phyloP scores from a whole-genome alignment of 2,797 vertebrate species.

The Ptychadena robeensis region DNA sequence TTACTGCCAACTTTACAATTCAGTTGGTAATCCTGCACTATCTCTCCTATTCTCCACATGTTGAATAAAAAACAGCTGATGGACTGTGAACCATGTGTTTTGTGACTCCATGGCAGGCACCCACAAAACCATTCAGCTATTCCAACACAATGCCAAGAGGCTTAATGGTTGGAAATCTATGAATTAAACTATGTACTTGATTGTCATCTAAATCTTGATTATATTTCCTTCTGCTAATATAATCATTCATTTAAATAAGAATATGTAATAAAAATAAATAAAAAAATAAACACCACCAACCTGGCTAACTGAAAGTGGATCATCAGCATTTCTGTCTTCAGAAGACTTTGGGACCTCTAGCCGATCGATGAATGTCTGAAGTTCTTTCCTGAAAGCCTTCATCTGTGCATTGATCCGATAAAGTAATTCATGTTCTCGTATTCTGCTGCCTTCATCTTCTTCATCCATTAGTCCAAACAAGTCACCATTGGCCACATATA shows the following conservation, averaged over 20 bases:
- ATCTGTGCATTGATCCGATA: slow-evolving; percentile 97
- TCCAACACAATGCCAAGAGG: background rate
- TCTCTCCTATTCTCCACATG: no score
- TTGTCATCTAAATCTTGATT: background rate
- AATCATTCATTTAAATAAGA: no score
- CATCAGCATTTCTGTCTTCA: slow-evolving; percentile 87
- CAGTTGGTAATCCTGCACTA: no score
- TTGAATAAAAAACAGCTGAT: no score
- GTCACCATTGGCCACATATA: slow-evolving; percentile 93
- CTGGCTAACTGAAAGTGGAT: slow-evolving; percentile 96
- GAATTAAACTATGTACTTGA: no score
- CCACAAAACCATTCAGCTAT: no score
- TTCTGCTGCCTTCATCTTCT: slow-evolving; percentile 93
- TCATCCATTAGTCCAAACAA: slow-evolving; percentile 93
- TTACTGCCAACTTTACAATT: no score
- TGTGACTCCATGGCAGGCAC: no score
- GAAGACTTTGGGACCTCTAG: slow-evolving; percentile 91
- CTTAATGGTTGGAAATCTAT: background rate
- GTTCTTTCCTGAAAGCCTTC: slow-evolving; percentile 97
- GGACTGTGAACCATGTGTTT: no score
- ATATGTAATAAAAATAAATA: no score
- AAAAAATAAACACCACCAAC: slow-evolving; percentile 70
- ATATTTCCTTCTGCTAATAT: background rate
- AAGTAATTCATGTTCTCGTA: slow-evolving; percentile 95
- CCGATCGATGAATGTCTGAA: slow-evolving; percentile 95